Percentiles rank a stretch among this genome's conserved stretches.
phyloP scores from a whole-genome alignment of 2,113 vertebrate species.

The Lamprotornis superbus region DNA sequence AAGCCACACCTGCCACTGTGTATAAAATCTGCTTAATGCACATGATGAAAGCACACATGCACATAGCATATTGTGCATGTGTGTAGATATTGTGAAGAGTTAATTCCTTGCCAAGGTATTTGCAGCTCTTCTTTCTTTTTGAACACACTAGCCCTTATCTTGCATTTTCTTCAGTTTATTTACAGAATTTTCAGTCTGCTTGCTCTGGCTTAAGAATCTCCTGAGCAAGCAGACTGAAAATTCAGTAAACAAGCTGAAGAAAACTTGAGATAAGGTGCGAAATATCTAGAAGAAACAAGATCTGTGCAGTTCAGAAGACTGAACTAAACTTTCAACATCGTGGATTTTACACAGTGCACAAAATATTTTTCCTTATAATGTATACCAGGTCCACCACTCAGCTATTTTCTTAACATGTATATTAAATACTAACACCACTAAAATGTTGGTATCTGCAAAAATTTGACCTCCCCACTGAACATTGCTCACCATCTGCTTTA shows the following conservation, averaged over 20 bases:
- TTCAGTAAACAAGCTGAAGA: constrained; percentile 55
- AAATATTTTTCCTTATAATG: not conserved
- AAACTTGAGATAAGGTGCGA: constrained; percentile 40
- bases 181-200: constrained; percentile 36
- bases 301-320: not conserved
- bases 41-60: not conserved
- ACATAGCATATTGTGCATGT: not conserved
- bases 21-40: constrained; percentile 1
- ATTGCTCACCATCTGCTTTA: not conserved
- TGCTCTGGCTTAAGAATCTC: constrained; percentile 52
- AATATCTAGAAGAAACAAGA: constrained; percentile 53
- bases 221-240: constrained; percentile 61
- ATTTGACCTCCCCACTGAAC: not conserved
- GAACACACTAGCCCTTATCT: constrained; percentile 25
- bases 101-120: constrained; percentile 7
- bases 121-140: constrained; percentile 30
- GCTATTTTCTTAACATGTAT: not conserved
- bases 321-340: constrained; percentile 1
- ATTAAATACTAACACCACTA: not conserved
- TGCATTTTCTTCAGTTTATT: constrained; percentile 47
- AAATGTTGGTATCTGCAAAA: not conserved
- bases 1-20: not conserved
- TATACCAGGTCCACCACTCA: not conserved
- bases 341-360: not conserved
- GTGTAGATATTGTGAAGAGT: not conserved